Evolutionary conservation across 1,140 invertebrate species (phyloP), one percentile per base, ranked within the genome.

Genomic region (Diachasmimorpha longicaudata): DNA sequence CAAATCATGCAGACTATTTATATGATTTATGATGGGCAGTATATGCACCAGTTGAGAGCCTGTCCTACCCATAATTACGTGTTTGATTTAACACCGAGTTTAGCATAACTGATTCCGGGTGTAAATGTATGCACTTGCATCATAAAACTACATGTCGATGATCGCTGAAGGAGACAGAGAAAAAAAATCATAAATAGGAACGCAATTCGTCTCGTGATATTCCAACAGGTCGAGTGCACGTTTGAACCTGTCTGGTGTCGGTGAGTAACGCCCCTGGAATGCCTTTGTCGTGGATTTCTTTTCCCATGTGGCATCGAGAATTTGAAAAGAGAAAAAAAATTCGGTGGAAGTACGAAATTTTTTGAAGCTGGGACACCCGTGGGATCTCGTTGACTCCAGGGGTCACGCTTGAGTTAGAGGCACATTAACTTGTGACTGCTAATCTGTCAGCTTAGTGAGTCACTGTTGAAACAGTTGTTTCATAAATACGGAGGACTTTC

Each of bases 231-330:
- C 36, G 52, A 52, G 23, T 19, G 36, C 52, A 23, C 58, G 69
- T 76, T 76, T 70, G 74, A 76, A 70, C 74, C 58, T 63, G 74
- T 76, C 39, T 63, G 74, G 71, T 23, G 25, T 14, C 44, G 21
- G 63, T 77, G 75, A 77, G 75, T 72, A 77, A 77, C 55, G 70
- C 70, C 46, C 75, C 36, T 44, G 75, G 75, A 77, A 77, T 77
- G 75, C 55, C 55, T 77, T 77, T 77, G 75, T 77, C 70, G 71
- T 72, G 25, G 31, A 16, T 6, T n/a, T 52, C 42, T 52, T 69
- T 75, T 73, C 70, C 70, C 70, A 73, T 42, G 72, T 19, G 68
- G 66, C 42, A 39, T 39, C 0, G 31, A 66, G 31, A 58, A 37
- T 16, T n/a, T 31, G 31, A 31, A 31, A 31, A 31, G 6, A 31